Evolutionary conservation across 2,888 invertebrate species (phyloP), one percentile per base, ranked within the genome.

Genomic region (Aphidoletes aphidimyza): DNA sequence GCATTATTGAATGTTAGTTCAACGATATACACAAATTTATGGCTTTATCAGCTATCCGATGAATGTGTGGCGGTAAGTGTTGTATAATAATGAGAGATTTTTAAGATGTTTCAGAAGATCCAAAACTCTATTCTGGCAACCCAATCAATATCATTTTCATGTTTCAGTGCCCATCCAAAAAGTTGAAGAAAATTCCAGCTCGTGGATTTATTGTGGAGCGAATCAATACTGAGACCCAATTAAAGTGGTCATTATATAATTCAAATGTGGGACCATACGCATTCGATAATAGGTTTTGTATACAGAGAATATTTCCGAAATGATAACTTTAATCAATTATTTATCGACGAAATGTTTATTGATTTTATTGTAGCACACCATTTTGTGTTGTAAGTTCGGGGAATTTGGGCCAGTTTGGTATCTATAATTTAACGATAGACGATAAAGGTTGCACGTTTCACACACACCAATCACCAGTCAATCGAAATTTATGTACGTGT

Each of bases 401-500:
- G 0, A 89, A 92, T 85, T 88, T 95, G 86, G 93, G 93, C 0
- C 93, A 95, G 89, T 95, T 94, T 87, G 95, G 95, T 5, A 92
- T 94, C 84, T 95, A 95, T 88, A 91, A 92, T 85, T 89, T 95
- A 81, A 91, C 91, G 54, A 89, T 93, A 0, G 88, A 90, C 22
- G 87, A 89, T 5, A 91, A 91, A 59, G 91, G 88, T 49, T 94
- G 94, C 87, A 88, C 89, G 37, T 88, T 94, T 83, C 87, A 88
- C n/a, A 92, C 92, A 0, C 88, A 91, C 34, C 92, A 92, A 87
- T 91, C 93, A 85, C 93, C 95, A 1, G 94, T 94, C 37, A 93
- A 94, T 89, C 93, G 94, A 86, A 94, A 94, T 89, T 92, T 92
- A 87, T 93, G 94, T 94, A 89, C 93, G 93, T 92, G 2, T n/a